These are phyloP conservation scores for Parascotia fuliginaria DNA, from an alignment of 2,888 invertebrate genomes.

Conservation along the genomic window DNA sequence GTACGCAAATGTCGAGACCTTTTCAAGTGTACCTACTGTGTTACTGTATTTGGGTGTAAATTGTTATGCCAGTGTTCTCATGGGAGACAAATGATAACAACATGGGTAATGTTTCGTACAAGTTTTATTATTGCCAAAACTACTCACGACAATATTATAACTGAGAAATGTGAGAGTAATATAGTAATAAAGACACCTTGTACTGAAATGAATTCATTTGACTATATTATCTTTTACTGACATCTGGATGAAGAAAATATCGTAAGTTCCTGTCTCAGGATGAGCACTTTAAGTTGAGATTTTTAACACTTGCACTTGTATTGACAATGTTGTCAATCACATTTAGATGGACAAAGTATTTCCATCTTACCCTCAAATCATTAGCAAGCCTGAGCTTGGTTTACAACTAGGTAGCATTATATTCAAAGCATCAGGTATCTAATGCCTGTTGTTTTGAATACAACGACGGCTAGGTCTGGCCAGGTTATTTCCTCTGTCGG, in stretches of 20 bases:
- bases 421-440: too few species aligned
- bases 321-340: too few species aligned
- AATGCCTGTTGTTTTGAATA: too few species aligned
- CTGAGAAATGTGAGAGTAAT: neutral
- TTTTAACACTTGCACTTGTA: too few species aligned
- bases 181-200: neutral
- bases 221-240: neutral
- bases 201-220: neutral
- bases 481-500: too few species aligned
- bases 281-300: too few species aligned
- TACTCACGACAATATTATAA: neutral
- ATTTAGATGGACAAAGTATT: too few species aligned
- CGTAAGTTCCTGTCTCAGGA: neutral
- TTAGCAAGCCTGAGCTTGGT: too few species aligned
- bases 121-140: conserved; percentile 15
- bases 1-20: conserved; percentile 40
- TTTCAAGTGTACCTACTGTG: conserved; percentile 16
- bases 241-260: neutral
- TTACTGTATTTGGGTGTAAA: conserved; percentile 46
- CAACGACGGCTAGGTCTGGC: too few species aligned
- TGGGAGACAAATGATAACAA: conserved; percentile 44
- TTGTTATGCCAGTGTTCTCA: conserved; percentile 47
- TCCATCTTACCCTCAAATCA: too few species aligned
- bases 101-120: conserved; percentile 17
- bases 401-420: too few species aligned